Evolutionary conservation across 1,140 invertebrate genomes (phyloP), one percentile per base, ranked within the genome.

Genomic region (Oscheius sp.): DNA sequence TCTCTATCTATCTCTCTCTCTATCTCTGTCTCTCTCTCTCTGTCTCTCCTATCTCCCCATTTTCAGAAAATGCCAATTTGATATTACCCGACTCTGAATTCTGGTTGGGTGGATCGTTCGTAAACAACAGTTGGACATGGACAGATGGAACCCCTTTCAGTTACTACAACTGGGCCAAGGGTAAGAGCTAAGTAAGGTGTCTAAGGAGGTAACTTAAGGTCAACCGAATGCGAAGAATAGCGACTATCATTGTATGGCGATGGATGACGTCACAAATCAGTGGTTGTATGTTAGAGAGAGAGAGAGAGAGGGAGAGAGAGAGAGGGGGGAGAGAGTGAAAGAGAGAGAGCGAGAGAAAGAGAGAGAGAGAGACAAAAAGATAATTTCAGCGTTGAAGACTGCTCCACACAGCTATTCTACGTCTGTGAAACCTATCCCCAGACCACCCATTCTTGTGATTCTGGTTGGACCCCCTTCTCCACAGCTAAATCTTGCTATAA

Each of bases 271-370:
- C 23, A 13, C 49, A 4, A 15, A 55, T 55, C 49, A 26, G 49
- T 55, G 49, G 49, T 55, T 20, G 49, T 55, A 23, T 20, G 49
- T 55, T n/a, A n/a, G n/a, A n/a, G n/a, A n/a, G n/a, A n/a, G n/a
- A n/a, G n/a, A n/a, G n/a, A n/a, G n/a, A n/a, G n/a, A n/a, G n/a
- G n/a, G n/a, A n/a, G n/a, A n/a, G n/a, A n/a, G n/a, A n/a, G n/a
- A n/a, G n/a, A n/a, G n/a, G n/a, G n/a, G n/a, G n/a, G n/a, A n/a
- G n/a, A n/a, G n/a, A n/a, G n/a, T n/a, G n/a, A n/a, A n/a, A n/a
- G n/a, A n/a, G n/a, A n/a, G n/a, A n/a, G n/a, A n/a, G n/a, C n/a
- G n/a, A n/a, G n/a, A n/a, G n/a, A n/a, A n/a, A n/a, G n/a, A n/a
- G n/a, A n/a, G n/a, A n/a, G n/a, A n/a, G n/a, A n/a, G n/a, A n/a